phyloP scores from a whole-genome alignment of 2,888 invertebrate species.

The Papilio gigon region DNA sequence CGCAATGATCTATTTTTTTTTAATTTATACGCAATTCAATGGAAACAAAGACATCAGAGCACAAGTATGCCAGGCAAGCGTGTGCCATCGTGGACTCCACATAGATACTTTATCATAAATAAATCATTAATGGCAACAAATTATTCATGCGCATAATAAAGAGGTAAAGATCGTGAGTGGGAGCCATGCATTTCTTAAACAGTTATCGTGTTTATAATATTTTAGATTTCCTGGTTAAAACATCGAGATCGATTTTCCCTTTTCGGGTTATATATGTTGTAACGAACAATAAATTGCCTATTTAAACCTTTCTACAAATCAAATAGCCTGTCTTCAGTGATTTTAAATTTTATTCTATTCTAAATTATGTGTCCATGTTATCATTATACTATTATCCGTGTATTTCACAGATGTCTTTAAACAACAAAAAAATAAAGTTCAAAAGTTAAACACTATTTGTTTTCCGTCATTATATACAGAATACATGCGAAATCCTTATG shows the following conservation, averaged over 20 bases:
- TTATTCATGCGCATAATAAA: slow-evolving; percentile 82
- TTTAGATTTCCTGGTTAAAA: slow-evolving; percentile 51
- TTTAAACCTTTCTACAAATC: too few relatives aligned
- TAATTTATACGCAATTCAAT: background rate
- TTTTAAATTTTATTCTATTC: background rate
- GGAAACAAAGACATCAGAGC: background rate
- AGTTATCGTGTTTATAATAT: slow-evolving; percentile 57
- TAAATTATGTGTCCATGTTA: too few relatives aligned
- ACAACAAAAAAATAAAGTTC: background rate
- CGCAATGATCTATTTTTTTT: background rate
- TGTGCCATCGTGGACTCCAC: slow-evolving; percentile 62
- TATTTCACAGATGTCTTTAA: background rate
- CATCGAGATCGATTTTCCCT: slow-evolving; percentile 40
- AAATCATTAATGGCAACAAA: slow-evolving; percentile 77
- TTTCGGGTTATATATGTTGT: slow-evolving; percentile 15
- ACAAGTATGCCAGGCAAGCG: background rate
- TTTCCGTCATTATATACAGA: background rate
- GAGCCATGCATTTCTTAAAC: slow-evolving; percentile 67
- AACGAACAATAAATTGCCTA: background rate
- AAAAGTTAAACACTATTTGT: background rate
- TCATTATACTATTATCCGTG: too few relatives aligned
- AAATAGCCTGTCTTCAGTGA: too few relatives aligned
- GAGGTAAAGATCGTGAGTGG: slow-evolving; percentile 69
- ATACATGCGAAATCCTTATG: background rate
- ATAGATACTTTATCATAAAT: slow-evolving; percentile 71